Base-by-base conservation (phyloP, 53 echinoderm and acorn worm genomes). In the Zoroaster sp. region DNA sequence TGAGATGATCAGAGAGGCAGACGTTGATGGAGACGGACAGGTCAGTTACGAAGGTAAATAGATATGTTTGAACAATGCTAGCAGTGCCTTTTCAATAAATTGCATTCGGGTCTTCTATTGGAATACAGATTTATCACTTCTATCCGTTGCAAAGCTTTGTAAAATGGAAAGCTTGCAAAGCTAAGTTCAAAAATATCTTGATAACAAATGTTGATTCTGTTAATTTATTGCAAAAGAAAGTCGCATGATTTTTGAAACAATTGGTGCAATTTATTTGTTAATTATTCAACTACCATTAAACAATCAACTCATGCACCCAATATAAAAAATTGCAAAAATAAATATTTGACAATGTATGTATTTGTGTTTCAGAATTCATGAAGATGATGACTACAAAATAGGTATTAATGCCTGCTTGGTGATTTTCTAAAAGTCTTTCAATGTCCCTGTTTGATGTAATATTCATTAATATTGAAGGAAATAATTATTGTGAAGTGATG, bases 1-100 rank as follows among this genome's bases (percentile, higher is more conserved):
- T n/a, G n/a, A n/a, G n/a, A n/a, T n/a, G n/a, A n/a, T n/a, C n/a
- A n/a, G n/a, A n/a, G n/a, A n/a, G n/a, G n/a, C n/a, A n/a, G n/a
- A n/a, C n/a, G n/a, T n/a, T n/a, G n/a, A n/a, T n/a, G n/a, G n/a
- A n/a, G n/a, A n/a, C n/a, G n/a, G n/a, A n/a, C n/a, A n/a, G n/a
- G n/a, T 96, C 71, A 96, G 94, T 67, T 96, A 96, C 74, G 94
- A 96, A 94, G 96, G 94, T 95, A 15, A 3, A 40, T 35, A 52
- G 21, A 17, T 12, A 33, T 12, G 2, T 38, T 7, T 5, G 53
- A 5, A 42, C 14, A 10, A 10, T 47, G 14, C 14, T 47, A 14
- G 8, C 14, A 10, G 8, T 8, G 49, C 49, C 8, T 8, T 47
- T 14, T 8, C 14, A 14, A 10, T 47, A 10, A 47, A 47, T 10